phyloP scores from a whole-genome alignment of 2,888 invertebrate species.

The Lasius fuliginosus region DNA sequence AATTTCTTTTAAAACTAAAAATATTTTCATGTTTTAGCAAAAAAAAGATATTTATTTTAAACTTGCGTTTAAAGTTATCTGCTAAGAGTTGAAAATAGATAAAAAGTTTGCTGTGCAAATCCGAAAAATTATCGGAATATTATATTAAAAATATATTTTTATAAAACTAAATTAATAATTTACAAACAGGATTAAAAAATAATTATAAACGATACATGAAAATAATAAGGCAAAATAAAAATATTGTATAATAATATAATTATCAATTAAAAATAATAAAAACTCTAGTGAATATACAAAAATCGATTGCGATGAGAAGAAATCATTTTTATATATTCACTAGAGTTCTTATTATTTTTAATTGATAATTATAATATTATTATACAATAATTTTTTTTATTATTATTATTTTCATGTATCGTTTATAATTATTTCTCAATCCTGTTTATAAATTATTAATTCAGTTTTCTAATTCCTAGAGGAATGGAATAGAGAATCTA shows the following conservation, averaged over 20 bases:
- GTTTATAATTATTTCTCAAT: not conserved
- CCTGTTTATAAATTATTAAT: not conserved
- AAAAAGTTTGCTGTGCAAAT: not conserved
- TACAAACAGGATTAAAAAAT: not conserved
- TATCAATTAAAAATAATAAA: slow-evolving; percentile 6
- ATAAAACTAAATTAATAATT: not conserved
- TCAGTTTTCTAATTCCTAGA: not conserved
- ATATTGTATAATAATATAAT: not conserved
- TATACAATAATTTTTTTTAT: not conserved
- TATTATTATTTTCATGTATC: not conserved
- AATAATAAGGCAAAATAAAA: not conserved
- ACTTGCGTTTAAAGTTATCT: not conserved
- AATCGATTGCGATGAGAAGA: not conserved
- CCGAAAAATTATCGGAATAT: not conserved
- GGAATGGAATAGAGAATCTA: not conserved
- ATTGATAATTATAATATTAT: not conserved
- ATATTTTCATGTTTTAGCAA: not conserved
- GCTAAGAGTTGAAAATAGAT: not conserved
- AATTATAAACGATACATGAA: not conserved
- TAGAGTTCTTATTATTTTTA: not conserved
- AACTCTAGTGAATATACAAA: not conserved
- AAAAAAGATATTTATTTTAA: not conserved
- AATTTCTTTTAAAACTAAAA: not conserved
- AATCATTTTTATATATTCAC: not conserved
- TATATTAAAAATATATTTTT: not conserved